Conservation (phyloP, 2,888 invertebrate species). For the Tiphia femorata region DNA sequence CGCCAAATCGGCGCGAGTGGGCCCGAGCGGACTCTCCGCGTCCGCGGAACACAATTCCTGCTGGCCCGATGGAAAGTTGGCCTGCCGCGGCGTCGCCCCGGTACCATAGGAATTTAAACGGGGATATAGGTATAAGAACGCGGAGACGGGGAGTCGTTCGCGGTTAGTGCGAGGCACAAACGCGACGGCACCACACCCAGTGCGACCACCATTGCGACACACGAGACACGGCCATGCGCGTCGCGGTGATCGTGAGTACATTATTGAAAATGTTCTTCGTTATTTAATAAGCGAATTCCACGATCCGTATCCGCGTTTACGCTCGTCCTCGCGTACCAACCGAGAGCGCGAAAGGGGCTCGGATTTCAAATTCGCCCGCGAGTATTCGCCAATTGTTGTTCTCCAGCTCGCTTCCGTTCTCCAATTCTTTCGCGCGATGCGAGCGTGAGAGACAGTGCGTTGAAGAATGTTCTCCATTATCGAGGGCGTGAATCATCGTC, state of each 20-base stretch:
- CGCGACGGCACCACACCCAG: slow-evolving; percentile 61
- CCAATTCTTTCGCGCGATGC: too few relatives aligned
- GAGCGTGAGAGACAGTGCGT: too few relatives aligned
- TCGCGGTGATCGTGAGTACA: slow-evolving; percentile 55
- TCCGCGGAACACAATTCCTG: slow-evolving; percentile 37
- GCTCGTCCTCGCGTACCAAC: neutral
- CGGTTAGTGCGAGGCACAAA: slow-evolving; percentile 63
- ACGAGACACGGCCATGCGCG: slow-evolving; percentile 43
- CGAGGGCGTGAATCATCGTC: too few relatives aligned
- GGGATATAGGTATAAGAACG: slow-evolving; percentile 66
- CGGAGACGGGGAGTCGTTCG: slow-evolving; percentile 59
- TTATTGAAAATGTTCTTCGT: slow-evolving; percentile 17
- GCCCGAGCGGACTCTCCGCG: too few relatives aligned
- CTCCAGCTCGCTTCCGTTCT: too few relatives aligned
- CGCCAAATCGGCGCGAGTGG: too few relatives aligned
- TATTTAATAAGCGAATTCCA: too few relatives aligned
- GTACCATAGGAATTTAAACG: slow-evolving; percentile 60
- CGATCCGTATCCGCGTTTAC: too few relatives aligned
- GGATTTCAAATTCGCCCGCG: too few relatives aligned
- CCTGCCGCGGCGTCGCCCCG: slow-evolving; percentile 33
- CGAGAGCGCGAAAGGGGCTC: too few relatives aligned
- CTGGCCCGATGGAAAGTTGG: slow-evolving; percentile 51
- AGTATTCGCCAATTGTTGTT: too few relatives aligned
- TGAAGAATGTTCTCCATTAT: too few relatives aligned
- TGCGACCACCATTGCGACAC: slow-evolving; percentile 49